Base-by-base conservation (phyloP, 2,888 invertebrate species). In the Sphaeridia pumilis region DNA sequence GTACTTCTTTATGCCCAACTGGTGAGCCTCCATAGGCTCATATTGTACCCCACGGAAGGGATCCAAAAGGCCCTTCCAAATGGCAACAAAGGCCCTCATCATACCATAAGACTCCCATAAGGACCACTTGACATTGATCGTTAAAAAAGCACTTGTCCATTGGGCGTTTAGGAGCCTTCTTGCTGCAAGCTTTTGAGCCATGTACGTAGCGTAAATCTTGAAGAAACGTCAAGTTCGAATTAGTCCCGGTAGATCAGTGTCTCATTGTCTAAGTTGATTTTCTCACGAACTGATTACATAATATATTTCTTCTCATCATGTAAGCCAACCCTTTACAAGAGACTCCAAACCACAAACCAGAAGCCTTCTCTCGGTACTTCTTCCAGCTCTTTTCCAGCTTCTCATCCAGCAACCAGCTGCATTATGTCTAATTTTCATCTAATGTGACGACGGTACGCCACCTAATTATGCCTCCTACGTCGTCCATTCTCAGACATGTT, bases 211-310 rank as follows among this genome's bases (percentile, higher is more conserved):
- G 50, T 50, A 35, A 41, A 49, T 38, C 42, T 44, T 36, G 27
- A 38, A 49, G 44, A 52, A 49, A 49, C n/a, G n/a, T n/a, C n/a
- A 42, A 45, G 50, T 43, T 28, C 5, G 26, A 48, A 56, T 56
- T 56, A 56, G 56, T 46, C 42, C 42, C 49, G 53, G 46, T 53
- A 46, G 50, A 56, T 56, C 53, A 53, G n/a, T n/a, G n/a, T 56
- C 56, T 56, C 52, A 56, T 56, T 56, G 56, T 56, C 56, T 56
- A 50, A 53, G 47, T 53, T 53, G 50, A 53, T 53, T 53, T 56
- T 56, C 56, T 56, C 56, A 56, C 56, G 56, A 56, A 56, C 49
- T 50, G 53, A 53, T 51, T 46, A 38, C 31, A 31, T 5, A 17
- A 38, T 38, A 20, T 14, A 31, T 31, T 31, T 14, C 7, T 14